Base-by-base conservation (phyloP, 2,888 invertebrate genomes). In the Pheosia tremula region DNA sequence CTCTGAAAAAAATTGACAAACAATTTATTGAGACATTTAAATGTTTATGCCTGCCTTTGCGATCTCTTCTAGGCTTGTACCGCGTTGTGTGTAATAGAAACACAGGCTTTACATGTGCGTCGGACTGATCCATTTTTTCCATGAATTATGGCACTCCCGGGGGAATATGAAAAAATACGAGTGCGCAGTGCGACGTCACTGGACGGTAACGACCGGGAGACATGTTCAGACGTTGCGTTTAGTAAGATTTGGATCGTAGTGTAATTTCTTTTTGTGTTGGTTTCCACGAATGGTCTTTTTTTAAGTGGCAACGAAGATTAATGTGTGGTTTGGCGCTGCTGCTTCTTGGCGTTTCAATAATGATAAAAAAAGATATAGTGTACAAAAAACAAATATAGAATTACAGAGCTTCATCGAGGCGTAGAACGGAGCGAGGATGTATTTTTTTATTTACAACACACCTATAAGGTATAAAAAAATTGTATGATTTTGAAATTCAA, bases 121-220 rank as follows among this genome's bases (percentile, higher is more conserved):
- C 68, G 57, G 73, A 4, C 77, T 86, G 88, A 88, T 86, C 86
- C 87, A 87, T 88, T 88, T 86, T 85, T 86, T 80, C 71, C 84
- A 83, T 89, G 88, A 89, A 81, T 87, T 88, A 89, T 85, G 81
- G 82, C 83, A 72, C 83, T 80, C 81, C 67, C 68, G 80, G 82
- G 83, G 77, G 84, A 79, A 84, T 83, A 83, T 84, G 83, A 85
- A 81, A 82, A 85, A 83, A 86, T 82, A 81, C 75, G 77, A 72
- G 64, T 74, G 64, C 72, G 70, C 69, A 66, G 70, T 68, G 63
- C 81, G 77, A 78, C 80, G 79, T 78, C 76, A 76, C 56, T 38
- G 55, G 49, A 38, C 13, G 57, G 71, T 66, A 75, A 77, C 77
- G 71, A 66, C 64, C 59, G 56, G 54, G 55, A 55, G 49, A 56